Percentiles rank a stretch among this genome's conserved stretches.
These are phyloP conservation scores for Clytia hemisphaerica DNA, from an alignment of 30 jellyfish, hydroid and myxozoan species.

Conservation along the genomic window DNA sequence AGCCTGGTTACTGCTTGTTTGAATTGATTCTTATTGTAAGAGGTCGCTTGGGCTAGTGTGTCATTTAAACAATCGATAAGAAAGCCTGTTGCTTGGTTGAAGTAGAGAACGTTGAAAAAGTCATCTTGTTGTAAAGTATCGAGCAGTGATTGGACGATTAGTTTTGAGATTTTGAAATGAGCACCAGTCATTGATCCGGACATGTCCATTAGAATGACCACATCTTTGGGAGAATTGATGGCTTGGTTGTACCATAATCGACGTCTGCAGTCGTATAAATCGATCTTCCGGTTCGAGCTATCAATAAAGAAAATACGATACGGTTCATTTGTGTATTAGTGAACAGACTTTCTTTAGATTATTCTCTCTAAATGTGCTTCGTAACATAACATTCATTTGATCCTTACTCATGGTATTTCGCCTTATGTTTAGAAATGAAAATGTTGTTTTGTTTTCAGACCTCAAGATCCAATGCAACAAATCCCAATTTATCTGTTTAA, in stretches of 20 bases:
- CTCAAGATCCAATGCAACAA: no score
- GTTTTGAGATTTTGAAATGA: constrained; percentile 59
- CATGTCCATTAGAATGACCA: constrained; percentile 55
- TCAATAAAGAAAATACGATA: no score
- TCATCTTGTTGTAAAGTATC: constrained; percentile 70
- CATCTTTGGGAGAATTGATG: constrained; percentile 65
- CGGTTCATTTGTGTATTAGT: no score
- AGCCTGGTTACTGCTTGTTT: background rate
- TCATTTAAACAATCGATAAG: background rate
- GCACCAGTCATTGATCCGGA: constrained; percentile 76
- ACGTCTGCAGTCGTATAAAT: constrained; percentile 34
- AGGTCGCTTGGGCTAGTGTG: background rate
- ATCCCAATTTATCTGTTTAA: no score
- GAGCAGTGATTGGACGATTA: constrained; percentile 44
- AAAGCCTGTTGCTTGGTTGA: background rate
- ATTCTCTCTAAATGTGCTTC: no score
- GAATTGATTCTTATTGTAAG: background rate
- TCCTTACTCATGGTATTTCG: no score
- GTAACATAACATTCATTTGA: no score
- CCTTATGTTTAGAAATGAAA: no score
- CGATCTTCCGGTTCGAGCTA: constrained; percentile 10
- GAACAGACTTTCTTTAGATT: no score
- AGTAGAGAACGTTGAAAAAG: constrained; percentile 60
- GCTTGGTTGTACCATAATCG: constrained; percentile 42
- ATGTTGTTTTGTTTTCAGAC: no score